phyloP scores from a whole-genome alignment of 1,140 invertebrate genomes.

The Cataglyphis hispanica region DNA sequence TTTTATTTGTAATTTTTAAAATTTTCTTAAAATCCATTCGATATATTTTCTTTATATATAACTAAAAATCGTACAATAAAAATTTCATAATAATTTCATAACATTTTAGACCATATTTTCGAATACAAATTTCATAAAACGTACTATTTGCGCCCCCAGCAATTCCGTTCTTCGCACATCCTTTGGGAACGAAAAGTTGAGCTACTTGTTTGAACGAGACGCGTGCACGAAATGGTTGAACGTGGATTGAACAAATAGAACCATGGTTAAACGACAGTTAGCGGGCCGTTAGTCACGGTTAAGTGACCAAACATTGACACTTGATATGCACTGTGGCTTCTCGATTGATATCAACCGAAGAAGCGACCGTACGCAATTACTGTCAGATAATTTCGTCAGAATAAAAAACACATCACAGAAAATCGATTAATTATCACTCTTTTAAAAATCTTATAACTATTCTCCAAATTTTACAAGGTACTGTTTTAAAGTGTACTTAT shows the following conservation, averaged over 20 bases:
- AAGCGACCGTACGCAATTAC: neutral
- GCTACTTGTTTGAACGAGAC: slow-evolving; percentile 65
- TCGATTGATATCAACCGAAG: slow-evolving; percentile 54
- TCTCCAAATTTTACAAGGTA: neutral
- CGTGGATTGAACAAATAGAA: slow-evolving; percentile 71
- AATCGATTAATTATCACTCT: too few relatives aligned
- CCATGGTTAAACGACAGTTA: slow-evolving; percentile 71
- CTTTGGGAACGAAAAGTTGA: slow-evolving; percentile 67
- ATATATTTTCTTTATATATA: neutral
- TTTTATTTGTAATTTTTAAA: neutral
- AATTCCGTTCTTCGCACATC: slow-evolving; percentile 11
- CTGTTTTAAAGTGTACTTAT: slow-evolving; percentile 1
- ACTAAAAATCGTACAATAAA: neutral
- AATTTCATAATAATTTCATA: neutral
- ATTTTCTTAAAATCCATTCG: neutral
- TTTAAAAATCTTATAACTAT: neutral
- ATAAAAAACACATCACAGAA: neutral
- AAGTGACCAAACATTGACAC: slow-evolving; percentile 70
- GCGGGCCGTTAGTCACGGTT: slow-evolving; percentile 67
- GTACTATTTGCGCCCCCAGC: neutral
- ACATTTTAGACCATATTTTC: neutral
- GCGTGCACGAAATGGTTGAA: slow-evolving; percentile 73
- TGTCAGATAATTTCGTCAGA: neutral
- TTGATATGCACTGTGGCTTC: slow-evolving; percentile 59
- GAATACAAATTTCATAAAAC: neutral